Conservation (phyloP, 2,888 invertebrate species). For the Troides helena region DNA sequence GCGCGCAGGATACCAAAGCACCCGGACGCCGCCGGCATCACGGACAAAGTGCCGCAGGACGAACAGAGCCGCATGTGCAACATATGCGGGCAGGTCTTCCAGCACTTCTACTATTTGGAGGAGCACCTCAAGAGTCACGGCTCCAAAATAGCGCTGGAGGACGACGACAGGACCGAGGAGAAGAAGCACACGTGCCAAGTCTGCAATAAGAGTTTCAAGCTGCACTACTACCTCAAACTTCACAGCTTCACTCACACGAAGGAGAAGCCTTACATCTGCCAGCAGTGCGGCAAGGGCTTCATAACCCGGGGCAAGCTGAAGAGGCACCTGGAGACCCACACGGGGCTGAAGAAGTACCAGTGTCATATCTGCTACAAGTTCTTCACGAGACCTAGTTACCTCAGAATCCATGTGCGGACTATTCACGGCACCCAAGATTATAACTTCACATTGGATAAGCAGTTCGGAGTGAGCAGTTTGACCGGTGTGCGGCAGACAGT, state of each 20-base stretch:
- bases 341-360: conserved; percentile 68
- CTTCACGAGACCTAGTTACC: conserved; percentile 67
- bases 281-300: conserved; percentile 72
- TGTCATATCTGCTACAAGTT: conserved; percentile 74
- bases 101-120: conserved; percentile 70
- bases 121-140: conserved; percentile 71
- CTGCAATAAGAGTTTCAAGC: conserved; percentile 66
- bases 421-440: conserved; percentile 71
- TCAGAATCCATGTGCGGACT: conserved; percentile 66
- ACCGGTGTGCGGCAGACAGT: not conserved
- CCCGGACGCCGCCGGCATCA: conserved; percentile 36
- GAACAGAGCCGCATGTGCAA: conserved; percentile 68
- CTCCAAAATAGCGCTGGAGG: conserved; percentile 58
- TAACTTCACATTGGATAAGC: conserved; percentile 54
- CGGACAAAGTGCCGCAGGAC: conserved; percentile 47
- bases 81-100: conserved; percentile 71
- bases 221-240: conserved; percentile 68
- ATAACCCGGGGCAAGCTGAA: conserved; percentile 70
- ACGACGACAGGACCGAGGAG: conserved; percentile 51
- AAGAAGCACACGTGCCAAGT: conserved; percentile 64
- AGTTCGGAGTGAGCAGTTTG: conserved; percentile 29
- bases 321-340: conserved; percentile 67
- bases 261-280: conserved; percentile 70
- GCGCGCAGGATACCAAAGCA: conserved; percentile 62
- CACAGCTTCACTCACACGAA: conserved; percentile 72